Percentiles rank a stretch among this genome's conserved stretches.
phyloP scores from a whole-genome alignment of 1,140 invertebrate genomes.

The Hycleus phaleratus region DNA sequence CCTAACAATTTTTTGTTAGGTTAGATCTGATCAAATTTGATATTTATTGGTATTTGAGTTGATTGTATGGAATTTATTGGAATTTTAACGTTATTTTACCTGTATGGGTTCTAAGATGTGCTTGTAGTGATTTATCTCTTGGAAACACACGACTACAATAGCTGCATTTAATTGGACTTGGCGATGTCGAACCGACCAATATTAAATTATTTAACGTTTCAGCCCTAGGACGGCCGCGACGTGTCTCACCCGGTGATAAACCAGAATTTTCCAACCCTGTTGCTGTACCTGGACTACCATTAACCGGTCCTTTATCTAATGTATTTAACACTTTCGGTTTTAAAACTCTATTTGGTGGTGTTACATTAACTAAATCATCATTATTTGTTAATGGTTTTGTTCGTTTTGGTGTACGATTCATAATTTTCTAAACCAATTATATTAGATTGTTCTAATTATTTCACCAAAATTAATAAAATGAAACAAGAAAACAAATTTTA shows the following conservation, averaged over 20 bases:
- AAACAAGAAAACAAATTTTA: no score
- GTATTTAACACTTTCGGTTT: constrained; percentile 28
- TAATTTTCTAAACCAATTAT: constrained; percentile 26
- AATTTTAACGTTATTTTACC: constrained; percentile 43
- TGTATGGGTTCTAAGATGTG: constrained; percentile 74
- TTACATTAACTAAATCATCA: constrained; percentile 26
- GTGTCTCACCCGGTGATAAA: constrained; percentile 36
- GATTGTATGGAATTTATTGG: no score
- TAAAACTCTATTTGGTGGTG: constrained; percentile 29
- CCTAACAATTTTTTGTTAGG: no score
- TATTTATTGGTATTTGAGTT: no score
- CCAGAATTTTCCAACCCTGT: constrained; percentile 22
- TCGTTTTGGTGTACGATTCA: constrained; percentile 36
- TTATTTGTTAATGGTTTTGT: constrained; percentile 25
- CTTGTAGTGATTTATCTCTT: constrained; percentile 71
- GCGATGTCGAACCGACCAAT: constrained; percentile 62
- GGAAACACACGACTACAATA: constrained; percentile 72
- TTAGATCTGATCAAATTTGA: no score
- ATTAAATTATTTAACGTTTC: constrained; percentile 65
- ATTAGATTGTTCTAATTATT: constrained; percentile 7
- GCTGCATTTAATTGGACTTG: constrained; percentile 65
- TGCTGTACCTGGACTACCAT: constrained; percentile 26
- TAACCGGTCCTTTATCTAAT: constrained; percentile 33
- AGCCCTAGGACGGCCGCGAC: constrained; percentile 63
- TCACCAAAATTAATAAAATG: neutral